Base-by-base conservation (phyloP, 2,113 vertebrate species). In the Scomber japonicus region DNA sequence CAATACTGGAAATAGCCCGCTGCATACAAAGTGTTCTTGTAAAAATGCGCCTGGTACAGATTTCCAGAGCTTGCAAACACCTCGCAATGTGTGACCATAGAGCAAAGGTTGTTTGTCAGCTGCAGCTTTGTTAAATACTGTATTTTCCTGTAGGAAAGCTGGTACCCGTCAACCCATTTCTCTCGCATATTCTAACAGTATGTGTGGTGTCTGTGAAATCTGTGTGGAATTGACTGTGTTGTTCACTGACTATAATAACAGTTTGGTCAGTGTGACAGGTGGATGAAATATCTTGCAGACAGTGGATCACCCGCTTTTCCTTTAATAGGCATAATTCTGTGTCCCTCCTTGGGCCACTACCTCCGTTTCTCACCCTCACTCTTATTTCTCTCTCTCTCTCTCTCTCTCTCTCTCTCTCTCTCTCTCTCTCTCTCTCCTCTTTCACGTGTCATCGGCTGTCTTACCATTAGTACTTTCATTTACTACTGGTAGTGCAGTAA, bases 271-370 rank as follows among this genome's bases (percentile, higher is more conserved):
- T 60, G 57, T 85, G 74, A 87, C 77, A 83, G 61, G 17, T 16
- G 40, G 30, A 35, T 84, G 76, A 83, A 81, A 75, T 76, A 68
- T 77, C 24, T 71, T 45, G 12, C 56, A 83, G 62, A 63, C 24
- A 46, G 71, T 15, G 59, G 35, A 44, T 71, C 85, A 46, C 31
- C 78, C 63, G 65, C 78, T 55, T 88, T 67, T 80, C 89, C 86
- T 92, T 89, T 86, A 87, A 88, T 84, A 91, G 88, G 74, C 89
- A 84, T 89, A n/a, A 63, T 61, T 69, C 67, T 56, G 48, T 81
- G 72, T 86, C 72, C 50, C 51, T 73, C 56, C 66, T 55, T 55
- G 56, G 71, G 49, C 61, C 53, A 56, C 67, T 74, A 77, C 73
- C 60, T 60, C 40, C 81, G 59, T 73, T 63, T 71, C 67, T 59